These are phyloP conservation scores for Crematogaster levior DNA, from an alignment of 2,888 invertebrate species.

Conservation along the genomic window DNA sequence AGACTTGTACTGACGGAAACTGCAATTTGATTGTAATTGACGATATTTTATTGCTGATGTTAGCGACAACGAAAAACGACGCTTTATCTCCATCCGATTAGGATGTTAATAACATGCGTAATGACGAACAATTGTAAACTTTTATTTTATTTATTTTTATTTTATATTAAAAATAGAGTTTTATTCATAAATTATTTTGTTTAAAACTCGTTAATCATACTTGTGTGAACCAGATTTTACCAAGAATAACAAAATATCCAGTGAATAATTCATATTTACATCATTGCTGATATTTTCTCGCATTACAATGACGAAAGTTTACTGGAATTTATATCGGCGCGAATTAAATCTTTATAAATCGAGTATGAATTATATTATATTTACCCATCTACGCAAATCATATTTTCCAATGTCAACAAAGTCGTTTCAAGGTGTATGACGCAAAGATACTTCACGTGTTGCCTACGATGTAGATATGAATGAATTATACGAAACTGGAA, in stretches of 20 bases:
- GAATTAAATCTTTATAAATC: slow-evolving; percentile 6
- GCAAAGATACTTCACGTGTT: neutral
- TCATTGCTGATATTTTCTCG: neutral
- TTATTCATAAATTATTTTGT: neutral
- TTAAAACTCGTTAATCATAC: neutral
- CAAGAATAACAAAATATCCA: neutral
- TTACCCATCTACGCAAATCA: neutral
- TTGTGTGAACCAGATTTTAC: neutral
- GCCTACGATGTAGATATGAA: neutral
- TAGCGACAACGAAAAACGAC: neutral
- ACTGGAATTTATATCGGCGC: neutral
- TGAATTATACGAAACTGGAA: slow-evolving; percentile 38
- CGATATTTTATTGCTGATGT: slow-evolving; percentile 18
- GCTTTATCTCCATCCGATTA: neutral
- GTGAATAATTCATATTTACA: neutral
- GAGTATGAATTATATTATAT: neutral
- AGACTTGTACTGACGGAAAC: slow-evolving; percentile 38
- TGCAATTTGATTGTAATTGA: slow-evolving; percentile 41
- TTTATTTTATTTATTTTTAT: too few relatives aligned
- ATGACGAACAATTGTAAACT: neutral
- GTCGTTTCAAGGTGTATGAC: neutral
- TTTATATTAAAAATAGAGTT: neutral
- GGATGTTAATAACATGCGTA: neutral
- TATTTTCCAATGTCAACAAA: slow-evolving; percentile 26
- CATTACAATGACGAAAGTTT: neutral